A percentile compares a stretch with the other conserved stretches of the same genome.
Conservation (phyloP, 2,888 invertebrate genomes). For the Watsonalla binaria region DNA sequence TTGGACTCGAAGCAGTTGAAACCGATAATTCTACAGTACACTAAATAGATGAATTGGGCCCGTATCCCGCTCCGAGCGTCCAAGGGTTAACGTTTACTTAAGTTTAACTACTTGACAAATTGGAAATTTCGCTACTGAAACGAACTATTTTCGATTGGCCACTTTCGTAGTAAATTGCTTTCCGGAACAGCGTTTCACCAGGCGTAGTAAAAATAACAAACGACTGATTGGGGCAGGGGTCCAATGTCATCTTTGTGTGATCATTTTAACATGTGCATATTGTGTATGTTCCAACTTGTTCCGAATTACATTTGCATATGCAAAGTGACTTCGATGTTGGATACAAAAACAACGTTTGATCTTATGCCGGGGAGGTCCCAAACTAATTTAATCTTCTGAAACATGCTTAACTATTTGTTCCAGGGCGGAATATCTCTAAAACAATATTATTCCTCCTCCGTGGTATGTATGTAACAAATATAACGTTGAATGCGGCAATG, state of each 20-base stretch:
- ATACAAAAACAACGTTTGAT: conserved; percentile 28
- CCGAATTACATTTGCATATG: conserved; percentile 30
- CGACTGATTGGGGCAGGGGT: conserved; percentile 15
- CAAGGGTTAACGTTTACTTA: conserved; percentile 27
- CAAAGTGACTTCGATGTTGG: conserved; percentile 27
- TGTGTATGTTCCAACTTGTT: conserved; percentile 32
- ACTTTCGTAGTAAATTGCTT: neutral
- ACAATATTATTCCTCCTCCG: neutral
- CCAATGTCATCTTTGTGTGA: conserved; percentile 25
- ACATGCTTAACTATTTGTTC: neutral
- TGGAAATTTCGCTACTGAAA: conserved; percentile 15
- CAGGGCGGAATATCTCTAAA: neutral
- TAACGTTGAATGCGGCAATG: neutral
- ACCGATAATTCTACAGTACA: conserved; percentile 47
- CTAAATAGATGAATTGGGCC: conserved; percentile 33
- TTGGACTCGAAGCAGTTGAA: conserved; percentile 34
- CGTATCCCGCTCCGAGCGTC: conserved; percentile 21
- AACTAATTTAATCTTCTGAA: neutral
- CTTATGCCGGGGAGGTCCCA: conserved; percentile 9
- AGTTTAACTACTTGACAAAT: conserved; percentile 22
- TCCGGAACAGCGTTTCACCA: neutral
- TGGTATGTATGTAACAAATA: neutral
- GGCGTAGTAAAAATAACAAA: conserved; percentile 11
- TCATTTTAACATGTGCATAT: conserved; percentile 30
- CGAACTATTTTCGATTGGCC: conserved; percentile 2